Conservation (phyloP, 2,888 invertebrate species). For the Mactromeris polynyma region DNA sequence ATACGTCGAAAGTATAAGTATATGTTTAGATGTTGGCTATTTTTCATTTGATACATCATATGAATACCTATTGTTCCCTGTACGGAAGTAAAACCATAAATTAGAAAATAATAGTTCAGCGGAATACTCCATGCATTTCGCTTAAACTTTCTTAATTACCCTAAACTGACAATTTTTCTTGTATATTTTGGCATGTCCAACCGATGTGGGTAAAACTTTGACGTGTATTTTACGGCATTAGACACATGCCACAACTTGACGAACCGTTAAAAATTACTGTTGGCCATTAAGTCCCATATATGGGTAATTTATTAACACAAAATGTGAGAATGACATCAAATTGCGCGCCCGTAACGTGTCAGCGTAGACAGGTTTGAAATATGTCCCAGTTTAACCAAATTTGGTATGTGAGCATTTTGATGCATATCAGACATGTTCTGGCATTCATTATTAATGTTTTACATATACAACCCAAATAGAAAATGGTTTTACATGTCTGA, state of each 20-base stretch:
- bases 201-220: constrained; percentile 38
- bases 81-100: constrained; percentile 53
- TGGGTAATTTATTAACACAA: constrained; percentile 67
- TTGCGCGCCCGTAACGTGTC: constrained; percentile 52
- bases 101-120: constrained; percentile 49
- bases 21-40: constrained; percentile 6
- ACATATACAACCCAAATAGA: not conserved
- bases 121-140: constrained; percentile 41
- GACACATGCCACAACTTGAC: constrained; percentile 62
- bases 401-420: not conserved
- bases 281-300: constrained; percentile 51
- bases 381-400: constrained; percentile 21
- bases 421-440: constrained; percentile 11
- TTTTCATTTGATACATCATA: constrained; percentile 9
- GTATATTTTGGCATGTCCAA: constrained; percentile 54
- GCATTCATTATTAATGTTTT: constrained; percentile 11
- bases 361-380: constrained; percentile 53
- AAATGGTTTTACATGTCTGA: not conserved
- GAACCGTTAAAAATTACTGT: constrained; percentile 43
- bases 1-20: constrained; percentile 2
- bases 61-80: constrained; percentile 41
- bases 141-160: constrained; percentile 54
- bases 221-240: constrained; percentile 35
- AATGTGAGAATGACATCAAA: constrained; percentile 64
- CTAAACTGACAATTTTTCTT: constrained; percentile 39